A percentile compares a stretch with the other conserved stretches of the same genome.
These are phyloP conservation scores for Pachliopta kotzebuea DNA, from an alignment of 2,888 invertebrate genomes.

Conservation along the genomic window DNA sequence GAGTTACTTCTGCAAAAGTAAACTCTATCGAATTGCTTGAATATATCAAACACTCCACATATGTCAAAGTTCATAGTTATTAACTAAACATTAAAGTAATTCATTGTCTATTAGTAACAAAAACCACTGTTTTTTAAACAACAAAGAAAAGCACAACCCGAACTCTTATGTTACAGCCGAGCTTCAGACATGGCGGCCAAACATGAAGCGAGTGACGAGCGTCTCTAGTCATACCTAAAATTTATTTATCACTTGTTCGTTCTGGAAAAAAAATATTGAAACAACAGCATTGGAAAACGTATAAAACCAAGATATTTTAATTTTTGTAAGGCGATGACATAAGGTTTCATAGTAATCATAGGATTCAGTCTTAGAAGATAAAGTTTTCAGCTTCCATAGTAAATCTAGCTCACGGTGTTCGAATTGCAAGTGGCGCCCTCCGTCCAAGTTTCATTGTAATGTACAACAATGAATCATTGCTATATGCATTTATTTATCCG, in stretches of 20 bases:
- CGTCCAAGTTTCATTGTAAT: constrained; percentile 7
- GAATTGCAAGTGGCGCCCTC: constrained; percentile 37
- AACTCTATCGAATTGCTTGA: constrained; percentile 66
- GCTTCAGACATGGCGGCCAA: constrained; percentile 80
- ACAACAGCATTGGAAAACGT: constrained; percentile 59
- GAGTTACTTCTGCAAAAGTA: constrained; percentile 71
- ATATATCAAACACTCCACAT: constrained; percentile 68
- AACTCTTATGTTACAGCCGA: constrained; percentile 73
- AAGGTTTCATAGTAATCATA: constrained; percentile 53
- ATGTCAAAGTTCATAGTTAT: constrained; percentile 60
- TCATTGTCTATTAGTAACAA: constrained; percentile 61
- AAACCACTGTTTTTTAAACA: constrained; percentile 71
- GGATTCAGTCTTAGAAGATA: constrained; percentile 40
- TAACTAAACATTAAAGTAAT: constrained; percentile 52
- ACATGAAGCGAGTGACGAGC: constrained; percentile 65
- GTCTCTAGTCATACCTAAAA: constrained; percentile 62
- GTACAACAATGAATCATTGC: constrained; percentile 13
- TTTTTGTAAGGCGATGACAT: constrained; percentile 63
- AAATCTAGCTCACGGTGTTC: constrained; percentile 33
- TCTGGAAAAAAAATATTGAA: constrained; percentile 71
- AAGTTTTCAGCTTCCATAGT: constrained; percentile 37
- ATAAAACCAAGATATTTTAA: constrained; percentile 60
- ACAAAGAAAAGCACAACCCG: constrained; percentile 79
- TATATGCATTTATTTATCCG: not conserved
- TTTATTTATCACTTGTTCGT: constrained; percentile 52